phyloP scores from a whole-genome alignment of 2,888 invertebrate species.

The Seladonia tumulorum region DNA sequence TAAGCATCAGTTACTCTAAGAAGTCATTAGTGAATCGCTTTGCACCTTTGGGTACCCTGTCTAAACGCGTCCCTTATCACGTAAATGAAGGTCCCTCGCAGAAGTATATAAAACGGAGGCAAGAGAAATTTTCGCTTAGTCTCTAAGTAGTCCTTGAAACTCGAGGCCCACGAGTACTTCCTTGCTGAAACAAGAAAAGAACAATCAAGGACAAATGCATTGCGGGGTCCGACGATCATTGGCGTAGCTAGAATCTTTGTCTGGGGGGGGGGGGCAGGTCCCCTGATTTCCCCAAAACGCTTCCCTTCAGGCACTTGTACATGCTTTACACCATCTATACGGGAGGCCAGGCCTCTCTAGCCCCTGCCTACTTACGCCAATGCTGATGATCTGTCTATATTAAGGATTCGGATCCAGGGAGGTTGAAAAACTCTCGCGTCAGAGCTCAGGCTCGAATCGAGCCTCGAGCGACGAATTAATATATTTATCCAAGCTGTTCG shows the following conservation, averaged over 20 bases:
- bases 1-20: neutral
- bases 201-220: constrained; percentile 18
- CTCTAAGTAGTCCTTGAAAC: neutral
- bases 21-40: neutral
- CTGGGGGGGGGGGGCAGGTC: no score
- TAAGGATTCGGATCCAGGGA: no score
- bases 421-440: neutral
- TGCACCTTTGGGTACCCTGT: neutral
- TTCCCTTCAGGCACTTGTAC: no score
- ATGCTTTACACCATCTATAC: no score
- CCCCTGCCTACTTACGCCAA: no score
- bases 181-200: neutral
- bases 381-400: no score
- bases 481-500: no score
- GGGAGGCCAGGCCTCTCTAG: no score
- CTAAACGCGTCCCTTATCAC: neutral
- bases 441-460: neutral
- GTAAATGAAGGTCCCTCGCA: neutral
- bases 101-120: constrained; percentile 18
- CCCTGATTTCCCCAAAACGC: no score
- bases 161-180: neutral
- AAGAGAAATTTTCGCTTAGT: constrained; percentile 9
- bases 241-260: no score
- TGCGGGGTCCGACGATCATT: constrained; percentile 18
- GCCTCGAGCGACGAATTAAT: no score